Evolutionary conservation across 2,888 invertebrate species (phyloP).

Genomic region (Luperina nickerlii): DNA sequence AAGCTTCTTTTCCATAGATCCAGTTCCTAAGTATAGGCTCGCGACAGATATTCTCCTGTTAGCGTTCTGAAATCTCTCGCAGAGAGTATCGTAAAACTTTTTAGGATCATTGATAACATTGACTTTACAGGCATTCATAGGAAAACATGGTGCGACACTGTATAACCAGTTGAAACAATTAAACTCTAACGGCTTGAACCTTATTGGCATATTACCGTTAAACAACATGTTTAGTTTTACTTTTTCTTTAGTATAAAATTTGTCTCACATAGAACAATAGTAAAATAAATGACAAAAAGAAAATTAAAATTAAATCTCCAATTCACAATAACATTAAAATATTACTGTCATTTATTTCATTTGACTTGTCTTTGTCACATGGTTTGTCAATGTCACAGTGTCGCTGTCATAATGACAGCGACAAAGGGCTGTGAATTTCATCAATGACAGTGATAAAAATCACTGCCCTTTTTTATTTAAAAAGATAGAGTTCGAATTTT

Average conservation of each 20-base stretch:
- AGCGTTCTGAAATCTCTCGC: conserved; percentile 92
- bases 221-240: conserved; percentile 70
- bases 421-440: too few relatives aligned
- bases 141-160: conserved; percentile 92
- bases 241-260: neutral
- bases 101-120: conserved; percentile 94
- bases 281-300: neutral
- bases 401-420: neutral
- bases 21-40: conserved; percentile 98
- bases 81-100: conserved; percentile 93
- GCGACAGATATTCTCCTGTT: conserved; percentile 94
- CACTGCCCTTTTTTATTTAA: too few relatives aligned
- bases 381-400: neutral
- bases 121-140: conserved; percentile 92
- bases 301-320: conserved; percentile 5
- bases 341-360: neutral
- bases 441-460: too few relatives aligned
- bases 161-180: conserved; percentile 91
- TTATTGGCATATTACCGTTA: conserved; percentile 78
- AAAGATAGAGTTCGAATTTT: too few relatives aligned
- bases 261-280: neutral
- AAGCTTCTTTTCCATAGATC: conserved; percentile 94
- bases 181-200: conserved; percentile 84
- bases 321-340: neutral
- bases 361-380: neutral